Conservation (phyloP, 2,113 vertebrate genomes). For the Copsychus sechellarum region DNA sequence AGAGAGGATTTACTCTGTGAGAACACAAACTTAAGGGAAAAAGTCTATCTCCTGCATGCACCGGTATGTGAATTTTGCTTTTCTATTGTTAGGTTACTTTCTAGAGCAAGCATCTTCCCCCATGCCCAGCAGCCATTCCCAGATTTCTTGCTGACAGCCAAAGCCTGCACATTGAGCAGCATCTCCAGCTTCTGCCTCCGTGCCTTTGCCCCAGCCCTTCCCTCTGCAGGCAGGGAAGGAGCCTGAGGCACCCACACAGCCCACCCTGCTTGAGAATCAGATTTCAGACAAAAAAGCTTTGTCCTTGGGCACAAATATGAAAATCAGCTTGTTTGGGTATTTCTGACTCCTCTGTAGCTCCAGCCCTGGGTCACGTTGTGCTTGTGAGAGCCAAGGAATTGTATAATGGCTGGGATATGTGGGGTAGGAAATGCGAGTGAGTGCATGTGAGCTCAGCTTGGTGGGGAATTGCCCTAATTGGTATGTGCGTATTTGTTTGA, state of each 20-base stretch:
- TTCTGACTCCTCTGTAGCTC: background rate
- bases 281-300: conserved; percentile 42
- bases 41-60: background rate
- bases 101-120: background rate
- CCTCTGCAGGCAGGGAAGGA: background rate
- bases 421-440: background rate
- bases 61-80: fast-evolving
- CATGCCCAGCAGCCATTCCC: background rate
- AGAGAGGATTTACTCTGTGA: background rate
- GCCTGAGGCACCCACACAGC: background rate
- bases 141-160: background rate
- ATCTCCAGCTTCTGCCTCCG: background rate
- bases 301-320: conserved; percentile 28
- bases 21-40: background rate
- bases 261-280: conserved; percentile 33
- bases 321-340: conserved; percentile 6
- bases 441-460: background rate
- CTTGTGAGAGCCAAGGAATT: background rate
- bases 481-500: background rate
- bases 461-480: background rate
- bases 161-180: background rate
- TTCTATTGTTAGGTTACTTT: background rate
- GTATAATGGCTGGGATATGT: background rate
- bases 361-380: background rate
- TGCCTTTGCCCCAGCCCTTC: background rate